Percentiles rank a stretch among this genome's conserved stretches.
phyloP scores from a whole-genome alignment of 2,888 invertebrate species.

The Stratiomys singularior region DNA sequence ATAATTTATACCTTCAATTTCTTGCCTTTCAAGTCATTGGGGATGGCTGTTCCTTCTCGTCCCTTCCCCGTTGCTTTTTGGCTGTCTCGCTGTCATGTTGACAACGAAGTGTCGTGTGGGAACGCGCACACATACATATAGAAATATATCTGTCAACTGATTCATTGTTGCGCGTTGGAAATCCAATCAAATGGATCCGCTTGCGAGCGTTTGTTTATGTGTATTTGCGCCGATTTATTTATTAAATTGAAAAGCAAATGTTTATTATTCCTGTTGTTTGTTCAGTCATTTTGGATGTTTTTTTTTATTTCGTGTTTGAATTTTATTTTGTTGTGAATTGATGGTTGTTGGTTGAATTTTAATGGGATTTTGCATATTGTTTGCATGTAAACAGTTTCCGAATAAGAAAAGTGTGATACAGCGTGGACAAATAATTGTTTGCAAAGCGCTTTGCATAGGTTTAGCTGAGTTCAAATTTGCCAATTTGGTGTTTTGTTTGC shows the following conservation, averaged over 20 bases:
- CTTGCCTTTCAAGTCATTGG: background rate
- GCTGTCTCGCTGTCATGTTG: background rate
- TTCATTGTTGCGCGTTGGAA: background rate
- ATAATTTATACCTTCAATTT: background rate
- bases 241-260: background rate
- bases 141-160: no score
- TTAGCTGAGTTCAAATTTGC: background rate
- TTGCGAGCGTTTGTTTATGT: background rate
- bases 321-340: background rate
- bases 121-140: no score
- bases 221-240: background rate
- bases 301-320: no score
- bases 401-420: background rate
- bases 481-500: background rate
- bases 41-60: background rate
- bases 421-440: background rate
- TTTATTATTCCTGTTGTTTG: slow-evolving; percentile 3
- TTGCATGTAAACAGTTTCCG: background rate
- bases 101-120: background rate
- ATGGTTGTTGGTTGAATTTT: slow-evolving; percentile 2
- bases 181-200: background rate
- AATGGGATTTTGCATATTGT: background rate
- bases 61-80: background rate
- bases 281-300: background rate
- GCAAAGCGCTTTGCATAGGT: background rate